Base-by-base conservation (phyloP, 2,888 invertebrate genomes). In the Caenorhabditis panamensis region DNA sequence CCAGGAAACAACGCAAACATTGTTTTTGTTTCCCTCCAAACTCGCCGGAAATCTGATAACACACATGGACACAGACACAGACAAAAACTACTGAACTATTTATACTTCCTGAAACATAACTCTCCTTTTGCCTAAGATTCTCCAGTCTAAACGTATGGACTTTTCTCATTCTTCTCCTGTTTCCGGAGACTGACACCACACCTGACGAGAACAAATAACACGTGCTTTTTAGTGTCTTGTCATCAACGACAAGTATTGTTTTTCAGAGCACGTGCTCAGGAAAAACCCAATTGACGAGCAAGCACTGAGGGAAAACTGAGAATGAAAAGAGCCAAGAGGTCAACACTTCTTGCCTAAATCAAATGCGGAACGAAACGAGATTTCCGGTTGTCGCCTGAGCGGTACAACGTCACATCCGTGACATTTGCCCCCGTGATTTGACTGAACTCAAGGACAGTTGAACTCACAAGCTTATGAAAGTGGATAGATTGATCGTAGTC, bases 381-480 rank as follows among this genome's bases (percentile, higher is more conserved):
- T 76, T 76, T 68, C 68, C 68, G 76, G 62, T 54, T 4, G 31
- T 31, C 9, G 31, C 5, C 31, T 24, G 24, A 16, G 18, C 26
- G 37, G 31, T 37, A 44, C 54, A 24, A 76, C 41, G 66, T 59
- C 63, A 49, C 58, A 49, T 26, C 44, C 28, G 47, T 51, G 18
- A 28, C 41, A 5, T 41, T 16, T n/a, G 1, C 16, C 20, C 16
- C 22, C n/a, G 9, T 18, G 18, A 18, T 18, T 18, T 2, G n/a
- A 4, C 13, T 41, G 41, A 47, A n/a, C 20, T 47, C 18, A 18
- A 18, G 47, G 56, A 56, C 11, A 63, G 11, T 11, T 1, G 37
- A 72, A 75, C 80, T 80, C 26, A 80, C 80, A 69, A 75, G 75
- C 28, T 82, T 82, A 61, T 82, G 82, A 64, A 68, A 82, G 28